Conservation (phyloP, 1,140 invertebrate genomes). For the Zophobas atratus region DNA sequence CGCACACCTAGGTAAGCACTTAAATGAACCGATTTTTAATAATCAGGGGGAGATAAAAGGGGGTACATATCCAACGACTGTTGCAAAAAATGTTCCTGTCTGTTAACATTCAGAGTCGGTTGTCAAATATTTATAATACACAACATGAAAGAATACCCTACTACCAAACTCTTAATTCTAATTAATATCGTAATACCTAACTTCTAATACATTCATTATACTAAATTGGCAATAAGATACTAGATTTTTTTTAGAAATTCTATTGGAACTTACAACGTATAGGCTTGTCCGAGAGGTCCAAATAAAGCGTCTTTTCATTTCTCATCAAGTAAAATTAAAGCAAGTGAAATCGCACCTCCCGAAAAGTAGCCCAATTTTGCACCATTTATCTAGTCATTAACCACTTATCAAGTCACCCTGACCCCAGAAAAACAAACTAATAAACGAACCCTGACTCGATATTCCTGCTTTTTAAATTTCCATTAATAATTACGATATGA, state of each 20-base stretch:
- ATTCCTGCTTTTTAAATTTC: conserved; percentile 44
- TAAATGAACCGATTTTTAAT: conserved; percentile 15
- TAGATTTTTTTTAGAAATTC: conserved; percentile 62
- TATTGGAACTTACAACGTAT: conserved; percentile 65
- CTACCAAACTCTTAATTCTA: conserved; percentile 66
- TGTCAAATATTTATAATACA: conserved; percentile 63
- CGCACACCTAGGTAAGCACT: conserved; percentile 36
- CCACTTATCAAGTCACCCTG: conserved; percentile 47
- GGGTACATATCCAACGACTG: conserved; percentile 34
- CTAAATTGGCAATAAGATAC: conserved; percentile 68
- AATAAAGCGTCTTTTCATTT: conserved; percentile 63
- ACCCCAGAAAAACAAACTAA: conserved; percentile 4
- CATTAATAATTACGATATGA: conserved; percentile 56
- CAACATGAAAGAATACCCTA: conserved; percentile 65
- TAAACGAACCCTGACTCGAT: conserved; percentile 25
- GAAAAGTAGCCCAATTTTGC: conserved; percentile 59
- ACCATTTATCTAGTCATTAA: conserved; percentile 59
- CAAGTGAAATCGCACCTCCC: conserved; percentile 60
- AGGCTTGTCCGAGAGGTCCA: conserved; percentile 61
- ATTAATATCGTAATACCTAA: conserved; percentile 67
- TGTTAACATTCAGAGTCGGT: conserved; percentile 63
- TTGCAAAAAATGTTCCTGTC: conserved; percentile 35
- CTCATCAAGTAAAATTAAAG: conserved; percentile 59
- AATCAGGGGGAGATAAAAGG: neutral
- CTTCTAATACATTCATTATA: conserved; percentile 65